These are phyloP conservation scores for Protaetia brevitarsis DNA, from an alignment of 1,140 invertebrate genomes.

Conservation along the genomic window DNA sequence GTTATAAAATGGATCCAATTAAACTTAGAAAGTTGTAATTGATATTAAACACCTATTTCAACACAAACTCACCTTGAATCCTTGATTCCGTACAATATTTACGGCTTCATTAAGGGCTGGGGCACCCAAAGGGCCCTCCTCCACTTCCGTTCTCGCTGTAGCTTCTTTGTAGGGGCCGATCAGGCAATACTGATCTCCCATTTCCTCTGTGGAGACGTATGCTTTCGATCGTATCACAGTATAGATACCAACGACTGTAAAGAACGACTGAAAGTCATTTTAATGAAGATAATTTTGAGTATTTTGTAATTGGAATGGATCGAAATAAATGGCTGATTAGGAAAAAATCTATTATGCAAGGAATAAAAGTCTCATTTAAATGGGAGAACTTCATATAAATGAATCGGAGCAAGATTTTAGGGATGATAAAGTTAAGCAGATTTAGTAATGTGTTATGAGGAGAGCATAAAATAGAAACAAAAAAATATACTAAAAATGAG, in stretches of 20 bases:
- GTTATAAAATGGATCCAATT: background rate
- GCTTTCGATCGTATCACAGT: slow-evolving; percentile 98
- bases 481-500: too few relatives aligned
- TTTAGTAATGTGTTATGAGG: too few relatives aligned
- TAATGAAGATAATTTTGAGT: slow-evolving; percentile 19
- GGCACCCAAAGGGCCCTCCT: slow-evolving; percentile 80
- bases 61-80: slow-evolving; percentile 84
- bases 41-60: too few relatives aligned
- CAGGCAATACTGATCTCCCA: slow-evolving; percentile 98
- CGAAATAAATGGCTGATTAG: too few relatives aligned
- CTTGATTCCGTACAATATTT: slow-evolving; percentile 76
- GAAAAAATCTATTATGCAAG: too few relatives aligned
- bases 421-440: too few relatives aligned
- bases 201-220: slow-evolving; percentile 95
- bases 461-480: too few relatives aligned
- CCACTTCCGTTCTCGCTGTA: slow-evolving; percentile 92
- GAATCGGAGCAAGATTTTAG: too few relatives aligned
- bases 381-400: too few relatives aligned
- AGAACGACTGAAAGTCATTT: background rate
- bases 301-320: too few relatives aligned
- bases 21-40: too few relatives aligned
- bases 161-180: slow-evolving; percentile 91
- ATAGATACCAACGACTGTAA: slow-evolving; percentile 60
- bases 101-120: slow-evolving; percentile 78
- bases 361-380: too few relatives aligned